Percentiles rank a stretch among this genome's conserved stretches.
Evolutionary conservation across 2,113 vertebrate species (phyloP).

Genomic region (Hirundichthys speculiger): DNA sequence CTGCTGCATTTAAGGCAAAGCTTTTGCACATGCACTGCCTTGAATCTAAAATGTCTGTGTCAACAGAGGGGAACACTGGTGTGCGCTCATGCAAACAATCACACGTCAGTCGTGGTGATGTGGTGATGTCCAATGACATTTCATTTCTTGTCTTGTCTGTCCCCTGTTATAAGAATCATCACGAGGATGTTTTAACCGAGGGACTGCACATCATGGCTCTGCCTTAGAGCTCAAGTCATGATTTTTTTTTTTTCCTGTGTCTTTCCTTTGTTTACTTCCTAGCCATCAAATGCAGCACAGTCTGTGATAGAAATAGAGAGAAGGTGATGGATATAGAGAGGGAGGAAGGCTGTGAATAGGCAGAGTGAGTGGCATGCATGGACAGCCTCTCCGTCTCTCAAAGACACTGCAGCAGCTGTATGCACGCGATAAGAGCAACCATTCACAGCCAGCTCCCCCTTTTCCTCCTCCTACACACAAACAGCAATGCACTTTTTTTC

Average conservation of each 20-base stretch:
- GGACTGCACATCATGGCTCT: constrained; percentile 53
- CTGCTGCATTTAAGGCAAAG: background rate
- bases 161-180: constrained; percentile 32
- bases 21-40: background rate
- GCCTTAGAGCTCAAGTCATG: constrained; percentile 55
- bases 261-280: constrained; percentile 40
- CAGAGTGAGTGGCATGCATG: constrained; percentile 73
- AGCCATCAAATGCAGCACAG: constrained; percentile 54
- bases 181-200: constrained; percentile 9
- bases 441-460: constrained; percentile 71
- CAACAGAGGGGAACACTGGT: constrained; percentile 1
- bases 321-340: constrained; percentile 25
- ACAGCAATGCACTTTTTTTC: constrained; percentile 37
- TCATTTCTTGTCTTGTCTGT: constrained; percentile 64
- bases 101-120: constrained; percentile 1
- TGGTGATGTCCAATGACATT: constrained; percentile 55
- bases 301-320: constrained; percentile 36
- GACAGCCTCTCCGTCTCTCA: constrained; percentile 76
- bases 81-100: too few relatives aligned
- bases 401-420: constrained; percentile 80
- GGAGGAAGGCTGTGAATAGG: constrained; percentile 64
- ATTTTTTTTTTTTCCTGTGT: constrained; percentile 18
- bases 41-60: constrained; percentile 16
- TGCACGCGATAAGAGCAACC: constrained; percentile 79
- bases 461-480: constrained; percentile 63